phyloP scores from a whole-genome alignment of 2,113 vertebrate genomes.

The Hippolais icterina region DNA sequence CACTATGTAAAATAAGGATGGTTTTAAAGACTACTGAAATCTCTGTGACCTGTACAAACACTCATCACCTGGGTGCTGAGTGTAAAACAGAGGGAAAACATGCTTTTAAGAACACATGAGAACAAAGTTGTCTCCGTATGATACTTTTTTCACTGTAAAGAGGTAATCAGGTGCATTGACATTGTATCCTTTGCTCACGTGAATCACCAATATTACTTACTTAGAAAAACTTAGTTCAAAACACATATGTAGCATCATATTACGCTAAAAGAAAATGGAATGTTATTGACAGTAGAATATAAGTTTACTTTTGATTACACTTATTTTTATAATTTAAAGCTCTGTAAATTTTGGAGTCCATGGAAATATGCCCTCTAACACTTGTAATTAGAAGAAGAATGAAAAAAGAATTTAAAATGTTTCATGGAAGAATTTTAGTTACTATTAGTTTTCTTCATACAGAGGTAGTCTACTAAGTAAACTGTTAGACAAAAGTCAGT shows the following conservation, averaged over 20 bases:
- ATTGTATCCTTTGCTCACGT: not conserved
- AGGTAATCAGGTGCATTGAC: not conserved
- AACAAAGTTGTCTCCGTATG: not conserved
- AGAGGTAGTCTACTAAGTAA: not conserved
- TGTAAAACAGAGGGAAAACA: not conserved
- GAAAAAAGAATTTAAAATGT: not conserved
- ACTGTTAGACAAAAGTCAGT: not conserved
- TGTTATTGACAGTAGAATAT: not conserved
- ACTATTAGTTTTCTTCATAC: not conserved
- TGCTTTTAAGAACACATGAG: rapidly evolving
- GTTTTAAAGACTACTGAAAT: not conserved
- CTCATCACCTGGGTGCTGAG: not conserved
- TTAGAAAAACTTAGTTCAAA: not conserved
- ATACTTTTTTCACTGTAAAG: not conserved
- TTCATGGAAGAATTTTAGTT: not conserved
- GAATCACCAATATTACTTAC: not conserved
- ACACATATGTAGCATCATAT: not conserved
- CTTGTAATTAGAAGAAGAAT: not conserved
- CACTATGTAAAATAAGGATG: not conserved
- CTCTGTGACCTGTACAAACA: not conserved
- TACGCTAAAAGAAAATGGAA: not conserved
- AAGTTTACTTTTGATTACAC: not conserved
- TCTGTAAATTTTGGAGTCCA: not conserved
- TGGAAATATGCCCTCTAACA: not conserved
- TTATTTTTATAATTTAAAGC: not conserved